These are phyloP conservation scores for Pristionchus fissidentatus DNA, from an alignment of 2,888 invertebrate species.

Conservation along the genomic window DNA sequence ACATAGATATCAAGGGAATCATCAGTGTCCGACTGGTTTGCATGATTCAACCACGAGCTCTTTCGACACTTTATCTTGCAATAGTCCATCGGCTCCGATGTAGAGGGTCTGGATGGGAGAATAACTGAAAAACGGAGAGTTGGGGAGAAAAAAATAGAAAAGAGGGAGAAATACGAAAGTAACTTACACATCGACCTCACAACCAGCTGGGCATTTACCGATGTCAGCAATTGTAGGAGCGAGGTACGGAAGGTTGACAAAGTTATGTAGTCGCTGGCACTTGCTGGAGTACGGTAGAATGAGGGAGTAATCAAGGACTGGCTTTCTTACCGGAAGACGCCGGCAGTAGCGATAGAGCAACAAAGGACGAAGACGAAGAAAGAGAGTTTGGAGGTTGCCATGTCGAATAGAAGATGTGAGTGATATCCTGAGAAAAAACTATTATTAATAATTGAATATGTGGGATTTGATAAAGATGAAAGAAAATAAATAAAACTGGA, in stretches of 20 bases:
- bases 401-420: not conserved
- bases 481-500: not conserved
- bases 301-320: not conserved
- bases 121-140: not conserved
- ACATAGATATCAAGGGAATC: too few species aligned
- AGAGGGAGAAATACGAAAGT: not conserved
- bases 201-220: not conserved
- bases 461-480: too few species aligned
- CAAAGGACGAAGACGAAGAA: not conserved
- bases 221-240: slow-evolving; percentile 5
- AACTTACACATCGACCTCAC: not conserved
- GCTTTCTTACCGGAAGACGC: slow-evolving; percentile 3
- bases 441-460: too few species aligned
- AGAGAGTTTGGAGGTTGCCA: not conserved
- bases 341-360: not conserved
- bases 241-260: not conserved
- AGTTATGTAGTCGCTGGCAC: not conserved
- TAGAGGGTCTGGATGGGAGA: slow-evolving; percentile 1
- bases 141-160: not conserved
- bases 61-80: not conserved
- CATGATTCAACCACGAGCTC: not conserved
- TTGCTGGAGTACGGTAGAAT: not conserved
- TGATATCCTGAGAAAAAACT: too few species aligned
- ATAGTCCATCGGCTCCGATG: not conserved
- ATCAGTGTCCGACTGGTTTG: not conserved